Percentiles rank a stretch among this genome's conserved stretches.
These are phyloP conservation scores for Bradypodion pumilum DNA, from an alignment of 2,797 vertebrate genomes.

Conservation along the genomic window DNA sequence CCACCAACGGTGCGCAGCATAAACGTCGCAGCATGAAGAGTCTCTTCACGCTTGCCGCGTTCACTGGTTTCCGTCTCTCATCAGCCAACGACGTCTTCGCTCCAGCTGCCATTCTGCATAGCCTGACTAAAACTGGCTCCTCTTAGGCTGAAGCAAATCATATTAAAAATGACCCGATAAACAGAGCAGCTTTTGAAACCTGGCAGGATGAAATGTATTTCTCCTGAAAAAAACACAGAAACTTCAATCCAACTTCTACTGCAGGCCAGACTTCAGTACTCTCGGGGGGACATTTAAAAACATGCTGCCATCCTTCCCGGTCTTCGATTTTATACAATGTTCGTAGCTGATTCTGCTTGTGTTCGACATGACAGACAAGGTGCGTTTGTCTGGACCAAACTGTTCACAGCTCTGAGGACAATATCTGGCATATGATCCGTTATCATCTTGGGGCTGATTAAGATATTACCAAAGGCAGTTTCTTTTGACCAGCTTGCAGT, in stretches of 20 bases:
- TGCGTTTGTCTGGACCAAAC: constrained; percentile 76
- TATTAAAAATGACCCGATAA: not conserved
- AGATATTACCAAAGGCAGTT: constrained; percentile 83
- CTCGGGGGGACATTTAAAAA: constrained; percentile 26
- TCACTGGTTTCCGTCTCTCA: rapidly evolving
- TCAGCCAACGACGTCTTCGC: rapidly evolving
- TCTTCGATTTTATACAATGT: constrained; percentile 15
- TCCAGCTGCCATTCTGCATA: rapidly evolving
- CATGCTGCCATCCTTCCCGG: rapidly evolving
- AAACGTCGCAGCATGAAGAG: not conserved
- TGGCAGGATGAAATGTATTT: constrained; percentile 8
- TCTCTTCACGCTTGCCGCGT: not conserved
- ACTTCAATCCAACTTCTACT: not conserved
- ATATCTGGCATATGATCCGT: constrained; percentile 93
- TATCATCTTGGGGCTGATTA: constrained; percentile 95
- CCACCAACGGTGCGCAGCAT: not conserved
- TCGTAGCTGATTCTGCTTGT: constrained; percentile 20
- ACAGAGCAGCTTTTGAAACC: rapidly evolving
- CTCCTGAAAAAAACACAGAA: not conserved
- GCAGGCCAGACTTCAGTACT: not conserved
- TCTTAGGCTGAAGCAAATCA: not conserved
- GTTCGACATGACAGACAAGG: constrained; percentile 81
- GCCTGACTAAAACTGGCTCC: rapidly evolving
- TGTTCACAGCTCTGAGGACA: constrained; percentile 83
- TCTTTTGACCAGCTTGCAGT: constrained; percentile 85